Conservation (phyloP, 1,140 invertebrate species). For the Neodiprion lecontei region DNA sequence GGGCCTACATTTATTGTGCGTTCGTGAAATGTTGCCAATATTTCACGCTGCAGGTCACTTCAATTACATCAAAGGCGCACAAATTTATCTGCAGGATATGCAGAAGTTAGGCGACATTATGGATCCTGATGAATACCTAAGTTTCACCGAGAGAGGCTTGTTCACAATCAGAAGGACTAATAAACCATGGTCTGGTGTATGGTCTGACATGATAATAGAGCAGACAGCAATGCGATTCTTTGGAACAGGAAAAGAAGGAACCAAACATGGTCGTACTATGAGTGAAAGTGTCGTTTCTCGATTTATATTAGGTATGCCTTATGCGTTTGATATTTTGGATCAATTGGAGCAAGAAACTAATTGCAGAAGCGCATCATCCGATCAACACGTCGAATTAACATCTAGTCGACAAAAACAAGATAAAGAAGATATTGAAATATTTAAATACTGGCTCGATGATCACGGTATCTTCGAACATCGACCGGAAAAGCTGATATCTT, state of each 20-base stretch:
- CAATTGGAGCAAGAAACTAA: constrained; percentile 46
- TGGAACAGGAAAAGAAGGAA: constrained; percentile 25
- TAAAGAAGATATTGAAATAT: constrained; percentile 42
- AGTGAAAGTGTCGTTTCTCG: constrained; percentile 26
- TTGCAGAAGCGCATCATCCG: constrained; percentile 42
- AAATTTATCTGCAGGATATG: constrained; percentile 52
- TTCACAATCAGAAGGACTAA: constrained; percentile 45
- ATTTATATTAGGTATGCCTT: constrained; percentile 27
- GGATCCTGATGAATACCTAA: constrained; percentile 38
- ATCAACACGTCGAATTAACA: constrained; percentile 55
- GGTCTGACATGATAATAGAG: constrained; percentile 50
- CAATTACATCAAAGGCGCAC: constrained; percentile 46
- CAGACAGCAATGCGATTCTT: constrained; percentile 51
- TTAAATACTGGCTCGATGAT: constrained; percentile 47
- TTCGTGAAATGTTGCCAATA: constrained; percentile 43
- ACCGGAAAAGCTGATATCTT: constrained; percentile 40
- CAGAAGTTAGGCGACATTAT: constrained; percentile 35
- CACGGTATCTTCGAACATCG: constrained; percentile 45
- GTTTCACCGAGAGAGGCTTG: constrained; percentile 38
- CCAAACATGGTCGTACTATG: constrained; percentile 29
- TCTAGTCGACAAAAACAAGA: constrained; percentile 51
- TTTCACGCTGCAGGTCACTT: constrained; percentile 49
- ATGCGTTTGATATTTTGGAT: constrained; percentile 27
- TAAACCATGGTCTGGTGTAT: constrained; percentile 54
- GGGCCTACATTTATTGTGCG: constrained; percentile 34